Base-by-base conservation (phyloP, 2,797 vertebrate genomes). In the Loris lydekkerianus region DNA sequence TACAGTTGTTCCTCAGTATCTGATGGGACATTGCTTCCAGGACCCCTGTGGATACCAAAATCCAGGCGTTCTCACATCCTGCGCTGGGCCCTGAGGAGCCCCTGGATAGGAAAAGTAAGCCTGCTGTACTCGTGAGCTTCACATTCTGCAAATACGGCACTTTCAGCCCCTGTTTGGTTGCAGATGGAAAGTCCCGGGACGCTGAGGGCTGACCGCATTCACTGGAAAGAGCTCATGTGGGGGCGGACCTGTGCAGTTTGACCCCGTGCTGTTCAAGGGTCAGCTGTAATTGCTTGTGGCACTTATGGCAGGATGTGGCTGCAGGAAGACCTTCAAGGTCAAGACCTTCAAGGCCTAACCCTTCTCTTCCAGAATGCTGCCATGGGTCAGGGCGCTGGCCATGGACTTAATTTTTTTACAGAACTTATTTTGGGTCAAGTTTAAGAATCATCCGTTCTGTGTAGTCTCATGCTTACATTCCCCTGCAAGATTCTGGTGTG, bases 311-410 rank as follows among this genome's bases (percentile, higher is more conserved):
- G n/a, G 40, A 43, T 37, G 88, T 60, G 10, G 43, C 23, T 9
- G 17, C 15, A 56, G 75, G 75, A 77, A 77, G 49, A 23, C 40
- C 56, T 29, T 37, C 18, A 25, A 11, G 25, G 40, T 76, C 46
- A 67, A 77, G 34, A 34, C 34, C 34, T 34, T 34, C 34, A 34
- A 23, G 1, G 20, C 81, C 40, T n/a, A 0, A 5, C 13, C 17
- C 43, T 29, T 49, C 7, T 31, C 23, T 29, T 77, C 60, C 29
- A 61, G 63, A 60, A 31, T 37, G 73, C 29, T 43, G 14, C 8
- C 4, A 2, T n/a, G 73, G 8, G 11, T 29, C 49, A 21, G 13
- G 8, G 18, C 43, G 1, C 40, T 60, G 69, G 9, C 69, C 0
- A 2, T 37, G 90, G 20, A 0, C 49, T 80, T 27, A 37, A 7